phyloP scores from a whole-genome alignment of 1,140 invertebrate species.

The Papilio dardanus region DNA sequence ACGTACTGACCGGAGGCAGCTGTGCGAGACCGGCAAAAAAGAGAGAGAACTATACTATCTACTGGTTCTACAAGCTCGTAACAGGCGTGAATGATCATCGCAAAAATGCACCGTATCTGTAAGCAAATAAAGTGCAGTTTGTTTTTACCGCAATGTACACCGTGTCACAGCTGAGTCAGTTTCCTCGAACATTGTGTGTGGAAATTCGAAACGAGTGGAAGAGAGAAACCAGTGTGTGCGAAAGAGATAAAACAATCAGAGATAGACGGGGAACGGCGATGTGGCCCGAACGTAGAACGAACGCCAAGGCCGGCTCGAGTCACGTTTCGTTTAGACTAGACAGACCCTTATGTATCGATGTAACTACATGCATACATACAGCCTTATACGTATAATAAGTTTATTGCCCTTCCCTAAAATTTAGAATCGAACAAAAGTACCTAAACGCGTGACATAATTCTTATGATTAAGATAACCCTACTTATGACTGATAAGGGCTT shows the following conservation, averaged over 20 bases:
- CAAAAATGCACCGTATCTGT: conserved; percentile 49
- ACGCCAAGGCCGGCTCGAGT: conserved; percentile 73
- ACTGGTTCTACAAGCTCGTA: conserved; percentile 51
- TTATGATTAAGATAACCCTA: conserved; percentile 32
- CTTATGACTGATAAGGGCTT: conserved; percentile 24
- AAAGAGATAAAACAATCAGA: conserved; percentile 54
- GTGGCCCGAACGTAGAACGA: conserved; percentile 57
- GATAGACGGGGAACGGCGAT: conserved; percentile 52
- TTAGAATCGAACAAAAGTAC: background rate
- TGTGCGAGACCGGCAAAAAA: conserved; percentile 72
- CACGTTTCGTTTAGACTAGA: conserved; percentile 73
- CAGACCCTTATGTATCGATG: conserved; percentile 52
- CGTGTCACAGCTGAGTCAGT: conserved; percentile 71
- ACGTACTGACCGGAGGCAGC: conserved; percentile 75
- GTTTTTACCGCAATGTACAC: conserved; percentile 29
- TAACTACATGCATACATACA: conserved; percentile 27
- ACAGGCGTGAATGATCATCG: conserved; percentile 35
- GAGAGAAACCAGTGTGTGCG: conserved; percentile 63
- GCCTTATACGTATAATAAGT: conserved; percentile 38
- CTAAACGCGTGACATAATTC: conserved; percentile 8
- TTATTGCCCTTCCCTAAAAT: conserved; percentile 50
- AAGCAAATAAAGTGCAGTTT: conserved; percentile 60
- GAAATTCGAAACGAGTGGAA: conserved; percentile 71
- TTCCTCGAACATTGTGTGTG: conserved; percentile 72
- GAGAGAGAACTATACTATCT: conserved; percentile 75